These are phyloP conservation scores for Parelbella ahira DNA, from an alignment of 2,888 invertebrate species.

Conservation along the genomic window DNA sequence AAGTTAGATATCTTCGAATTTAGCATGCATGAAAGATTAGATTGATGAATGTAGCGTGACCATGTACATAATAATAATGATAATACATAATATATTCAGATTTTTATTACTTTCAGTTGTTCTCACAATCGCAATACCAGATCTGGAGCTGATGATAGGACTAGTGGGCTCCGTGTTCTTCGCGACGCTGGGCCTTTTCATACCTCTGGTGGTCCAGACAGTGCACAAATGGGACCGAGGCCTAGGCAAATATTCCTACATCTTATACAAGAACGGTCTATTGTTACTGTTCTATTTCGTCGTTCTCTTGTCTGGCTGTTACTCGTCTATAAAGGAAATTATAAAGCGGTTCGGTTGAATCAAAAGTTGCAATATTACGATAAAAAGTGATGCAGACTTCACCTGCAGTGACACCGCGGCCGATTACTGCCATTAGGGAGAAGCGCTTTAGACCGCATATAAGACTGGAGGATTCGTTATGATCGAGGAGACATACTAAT, in stretches of 20 bases:
- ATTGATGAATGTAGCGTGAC: too few species aligned
- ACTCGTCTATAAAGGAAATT: slow-evolving; percentile 50
- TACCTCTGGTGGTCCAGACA: slow-evolving; percentile 87
- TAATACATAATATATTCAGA: too few species aligned
- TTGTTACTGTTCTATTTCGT: slow-evolving; percentile 53
- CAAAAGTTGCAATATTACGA: not conserved
- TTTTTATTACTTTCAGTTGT: slow-evolving; percentile 85
- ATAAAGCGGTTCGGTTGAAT: slow-evolving; percentile 34
- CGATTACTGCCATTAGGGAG: too few species aligned
- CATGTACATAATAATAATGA: too few species aligned
- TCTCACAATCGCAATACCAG: slow-evolving; percentile 88
- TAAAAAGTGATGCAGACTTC: too few species aligned
- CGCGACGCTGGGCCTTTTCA: slow-evolving; percentile 86
- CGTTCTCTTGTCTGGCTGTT: slow-evolving; percentile 60
- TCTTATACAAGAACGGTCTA: slow-evolving; percentile 83
- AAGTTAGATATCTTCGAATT: too few species aligned
- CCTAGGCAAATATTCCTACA: slow-evolving; percentile 82
- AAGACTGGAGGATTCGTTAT: too few species aligned
- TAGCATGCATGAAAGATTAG: too few species aligned
- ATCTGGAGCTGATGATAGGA: slow-evolving; percentile 91
- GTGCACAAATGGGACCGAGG: slow-evolving; percentile 85
- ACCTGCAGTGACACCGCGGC: too few species aligned
- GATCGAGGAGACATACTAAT: too few species aligned
- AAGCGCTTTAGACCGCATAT: too few species aligned
- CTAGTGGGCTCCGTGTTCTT: slow-evolving; percentile 91